Percentiles rank a stretch among this genome's conserved stretches.
phyloP scores from a whole-genome alignment of 35 echinoderm and acorn worm genomes.

The Antedon bifida region DNA sequence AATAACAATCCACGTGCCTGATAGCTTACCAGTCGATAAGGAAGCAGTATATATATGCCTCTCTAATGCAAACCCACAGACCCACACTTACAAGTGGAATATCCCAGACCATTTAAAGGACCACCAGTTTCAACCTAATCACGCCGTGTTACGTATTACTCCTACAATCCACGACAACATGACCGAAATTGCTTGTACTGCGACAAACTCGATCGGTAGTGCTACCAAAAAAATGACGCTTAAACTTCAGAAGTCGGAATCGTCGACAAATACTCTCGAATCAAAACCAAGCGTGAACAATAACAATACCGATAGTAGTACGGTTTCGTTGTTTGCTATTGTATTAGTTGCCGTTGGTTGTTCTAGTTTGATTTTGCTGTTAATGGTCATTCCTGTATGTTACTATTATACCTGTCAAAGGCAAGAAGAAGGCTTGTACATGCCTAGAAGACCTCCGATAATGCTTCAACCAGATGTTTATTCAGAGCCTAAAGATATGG shows the following conservation, averaged over 20 bases:
- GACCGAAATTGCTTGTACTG: neutral
- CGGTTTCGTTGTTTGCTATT: neutral
- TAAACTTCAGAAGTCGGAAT: neutral
- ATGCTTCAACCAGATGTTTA: neutral
- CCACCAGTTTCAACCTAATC: neutral
- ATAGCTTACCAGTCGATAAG: neutral
- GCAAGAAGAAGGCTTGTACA: neutral
- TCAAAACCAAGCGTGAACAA: neutral
- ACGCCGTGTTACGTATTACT: neutral
- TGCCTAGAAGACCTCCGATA: neutral
- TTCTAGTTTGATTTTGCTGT: neutral
- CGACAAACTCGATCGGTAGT: neutral
- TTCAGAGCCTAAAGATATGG: neutral
- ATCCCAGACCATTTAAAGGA: neutral
- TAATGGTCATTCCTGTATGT: neutral
- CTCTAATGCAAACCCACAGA: neutral
- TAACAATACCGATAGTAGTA: neutral
- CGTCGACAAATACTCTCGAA: neutral
- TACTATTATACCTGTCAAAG: neutral
- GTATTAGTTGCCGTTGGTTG: neutral
- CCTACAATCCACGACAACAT: neutral
- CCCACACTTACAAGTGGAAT: neutral
- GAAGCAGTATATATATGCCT: neutral
- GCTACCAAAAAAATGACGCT: neutral
- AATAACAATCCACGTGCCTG: neutral